Evolutionary conservation across 2,888 invertebrate genomes (phyloP), one percentile per base, ranked within the genome.

Genomic region (Papilio protenor): DNA sequence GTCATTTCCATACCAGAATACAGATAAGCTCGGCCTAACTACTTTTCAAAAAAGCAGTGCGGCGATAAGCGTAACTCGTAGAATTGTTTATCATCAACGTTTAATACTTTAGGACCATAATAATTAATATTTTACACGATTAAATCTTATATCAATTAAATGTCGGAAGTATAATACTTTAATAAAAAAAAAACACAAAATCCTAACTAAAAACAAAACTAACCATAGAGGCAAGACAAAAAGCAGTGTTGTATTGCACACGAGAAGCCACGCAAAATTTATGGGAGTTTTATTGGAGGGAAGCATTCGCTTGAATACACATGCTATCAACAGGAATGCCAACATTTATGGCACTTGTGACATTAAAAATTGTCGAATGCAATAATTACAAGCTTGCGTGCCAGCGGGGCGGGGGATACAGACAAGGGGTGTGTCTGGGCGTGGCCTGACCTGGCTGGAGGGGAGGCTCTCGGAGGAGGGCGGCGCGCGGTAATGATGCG

Each of bases 381-480:
- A 27, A 75, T 57, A 33, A 23, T 49, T 55, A 2, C 47, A 75
- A 75, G 75, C 78, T 75, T 55, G 78, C 75, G 55, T 52, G 49
- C 33, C 40, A 33, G 61, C 18, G 40, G 61, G 71, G 18, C 52
- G 21, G 47, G 59, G 64, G 52, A 52, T 73, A 52, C 40, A 21
- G 45, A 66, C 21, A 49, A 47, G 57, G 69, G 45, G 49, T 49
- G 16, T 49, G 49, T 55, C 12, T 61, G 47, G 33, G 57, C 71
- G 47, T 8, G 47, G 73, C 59, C 82, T 86, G 96, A 97, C 97
- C 97, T 97, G 97, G 95, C 97, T 97, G 90, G 96, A 95, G 87
- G 97, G 97, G 92, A 97, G 96, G 87, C 97, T 97, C 95, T 97
- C 97, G 86, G 97, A 96, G 86, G 90, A 96, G 94, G 96, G 96